Evolutionary conservation across 2,113 vertebrate genomes (phyloP).

Genomic region (Numida meleagris): DNA sequence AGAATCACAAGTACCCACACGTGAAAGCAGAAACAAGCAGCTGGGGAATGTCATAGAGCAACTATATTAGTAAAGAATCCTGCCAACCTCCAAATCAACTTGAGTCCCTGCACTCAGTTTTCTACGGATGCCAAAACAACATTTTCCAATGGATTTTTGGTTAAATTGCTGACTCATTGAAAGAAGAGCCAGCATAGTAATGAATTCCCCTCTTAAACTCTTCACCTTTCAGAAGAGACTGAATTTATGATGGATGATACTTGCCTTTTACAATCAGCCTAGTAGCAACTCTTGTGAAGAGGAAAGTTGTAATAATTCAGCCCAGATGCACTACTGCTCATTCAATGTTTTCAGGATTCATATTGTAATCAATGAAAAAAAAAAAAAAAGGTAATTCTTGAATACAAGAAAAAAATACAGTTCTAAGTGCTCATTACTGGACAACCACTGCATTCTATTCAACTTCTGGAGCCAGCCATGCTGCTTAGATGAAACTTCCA

Average conservation of each 20-base stretch:
- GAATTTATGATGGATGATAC: not conserved
- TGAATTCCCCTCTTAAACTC: not conserved
- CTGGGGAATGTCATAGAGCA: not conserved
- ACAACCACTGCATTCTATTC: not conserved
- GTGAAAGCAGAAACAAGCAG: not conserved
- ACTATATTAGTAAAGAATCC: not conserved
- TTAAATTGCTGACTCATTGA: not conserved
- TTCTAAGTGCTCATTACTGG: not conserved
- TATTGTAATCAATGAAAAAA: not conserved
- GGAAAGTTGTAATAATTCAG: not conserved
- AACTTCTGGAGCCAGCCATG: not conserved
- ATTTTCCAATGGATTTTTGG: not conserved
- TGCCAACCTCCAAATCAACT: not conserved
- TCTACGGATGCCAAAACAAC: not conserved
- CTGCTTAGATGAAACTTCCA: not conserved
- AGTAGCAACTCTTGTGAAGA: not conserved
- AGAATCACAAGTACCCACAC: not conserved
- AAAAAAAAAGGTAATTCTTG: not conserved
- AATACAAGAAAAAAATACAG: not conserved
- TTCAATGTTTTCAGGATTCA: not conserved
- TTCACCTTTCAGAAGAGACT: not conserved
- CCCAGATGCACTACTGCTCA: not conserved
- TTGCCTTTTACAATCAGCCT: not conserved
- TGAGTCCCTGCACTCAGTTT: not conserved
- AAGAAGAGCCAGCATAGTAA: not conserved